Conservation (phyloP, 2,888 invertebrate genomes). For the Masnerella sp. region DNA sequence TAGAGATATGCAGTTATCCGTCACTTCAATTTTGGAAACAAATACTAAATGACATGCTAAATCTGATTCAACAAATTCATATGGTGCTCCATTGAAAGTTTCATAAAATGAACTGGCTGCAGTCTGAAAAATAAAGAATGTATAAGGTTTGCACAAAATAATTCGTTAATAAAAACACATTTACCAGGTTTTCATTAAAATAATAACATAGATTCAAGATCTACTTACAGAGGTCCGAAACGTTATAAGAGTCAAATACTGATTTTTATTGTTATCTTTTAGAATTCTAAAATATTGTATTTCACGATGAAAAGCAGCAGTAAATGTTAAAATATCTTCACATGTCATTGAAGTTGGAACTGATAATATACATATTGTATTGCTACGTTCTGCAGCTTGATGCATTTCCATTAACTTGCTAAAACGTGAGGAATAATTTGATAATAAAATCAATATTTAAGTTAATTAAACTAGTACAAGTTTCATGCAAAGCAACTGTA, state of each 20-base stretch:
- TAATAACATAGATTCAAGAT: constrained; percentile 7
- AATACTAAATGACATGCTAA: constrained; percentile 96
- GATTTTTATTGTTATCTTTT: constrained; percentile 93
- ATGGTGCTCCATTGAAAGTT: constrained; percentile 94
- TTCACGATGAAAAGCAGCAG: constrained; percentile 93
- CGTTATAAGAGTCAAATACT: constrained; percentile 97
- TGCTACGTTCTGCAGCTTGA: constrained; percentile 84
- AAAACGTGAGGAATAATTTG: constrained; percentile 13
- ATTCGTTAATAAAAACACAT: too few relatives aligned
- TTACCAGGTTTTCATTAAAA: too few relatives aligned
- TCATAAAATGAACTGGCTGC: constrained; percentile 95
- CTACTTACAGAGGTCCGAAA: constrained; percentile 76
- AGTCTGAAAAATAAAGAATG: constrained; percentile 79
- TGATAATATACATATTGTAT: constrained; percentile 91
- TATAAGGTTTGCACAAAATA: too few relatives aligned
- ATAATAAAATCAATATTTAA: neutral
- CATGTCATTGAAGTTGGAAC: constrained; percentile 95
- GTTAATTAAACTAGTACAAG: neutral
- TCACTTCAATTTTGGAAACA: constrained; percentile 94
- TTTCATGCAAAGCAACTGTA: neutral
- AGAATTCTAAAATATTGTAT: constrained; percentile 95
- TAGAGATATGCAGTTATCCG: constrained; percentile 86
- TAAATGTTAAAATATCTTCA: constrained; percentile 94
- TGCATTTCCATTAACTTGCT: constrained; percentile 88
- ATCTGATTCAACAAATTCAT: constrained; percentile 95